phyloP scores from a whole-genome alignment of 1,140 invertebrate genomes.

The Neodiprion fabricii region DNA sequence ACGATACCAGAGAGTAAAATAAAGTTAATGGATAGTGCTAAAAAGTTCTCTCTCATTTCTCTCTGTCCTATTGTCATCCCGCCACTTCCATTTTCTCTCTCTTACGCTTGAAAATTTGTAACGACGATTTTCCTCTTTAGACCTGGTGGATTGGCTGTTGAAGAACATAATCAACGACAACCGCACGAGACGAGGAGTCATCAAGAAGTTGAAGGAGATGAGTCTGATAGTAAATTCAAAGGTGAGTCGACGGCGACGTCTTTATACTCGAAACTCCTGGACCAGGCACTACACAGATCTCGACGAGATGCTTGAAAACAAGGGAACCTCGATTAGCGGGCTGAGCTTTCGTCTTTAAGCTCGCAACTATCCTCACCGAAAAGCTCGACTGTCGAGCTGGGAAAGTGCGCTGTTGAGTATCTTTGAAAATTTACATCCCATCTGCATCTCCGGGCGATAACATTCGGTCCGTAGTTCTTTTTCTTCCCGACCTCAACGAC shows the following conservation, averaged over 20 bases:
- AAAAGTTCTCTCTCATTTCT: not conserved
- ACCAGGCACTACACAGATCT: not conserved
- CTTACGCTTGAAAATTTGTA: constrained; percentile 12
- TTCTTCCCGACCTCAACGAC: not conserved
- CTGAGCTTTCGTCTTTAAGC: not conserved
- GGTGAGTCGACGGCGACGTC: constrained; percentile 51
- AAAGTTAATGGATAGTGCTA: not conserved
- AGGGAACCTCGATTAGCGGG: not conserved
- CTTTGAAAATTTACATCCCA: not conserved
- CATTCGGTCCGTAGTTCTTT: not conserved
- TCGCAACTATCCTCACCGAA: not conserved
- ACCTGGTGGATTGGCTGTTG: constrained; percentile 84
- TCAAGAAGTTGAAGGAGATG: constrained; percentile 85
- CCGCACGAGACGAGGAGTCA: constrained; percentile 76
- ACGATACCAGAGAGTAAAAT: not conserved
- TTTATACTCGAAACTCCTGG: not conserved
- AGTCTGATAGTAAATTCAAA: constrained; percentile 72
- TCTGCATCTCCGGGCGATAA: not conserved
- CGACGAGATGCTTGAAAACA: not conserved
- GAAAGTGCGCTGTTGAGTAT: not conserved
- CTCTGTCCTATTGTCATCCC: too few relatives aligned
- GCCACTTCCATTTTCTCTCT: not conserved
- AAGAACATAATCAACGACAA: constrained; percentile 80
- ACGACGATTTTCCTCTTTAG: constrained; percentile 56
- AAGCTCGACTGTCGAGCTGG: not conserved